Evolutionary conservation across 1,140 invertebrate species (phyloP).

Genomic region (Drosophila lowei): DNA sequence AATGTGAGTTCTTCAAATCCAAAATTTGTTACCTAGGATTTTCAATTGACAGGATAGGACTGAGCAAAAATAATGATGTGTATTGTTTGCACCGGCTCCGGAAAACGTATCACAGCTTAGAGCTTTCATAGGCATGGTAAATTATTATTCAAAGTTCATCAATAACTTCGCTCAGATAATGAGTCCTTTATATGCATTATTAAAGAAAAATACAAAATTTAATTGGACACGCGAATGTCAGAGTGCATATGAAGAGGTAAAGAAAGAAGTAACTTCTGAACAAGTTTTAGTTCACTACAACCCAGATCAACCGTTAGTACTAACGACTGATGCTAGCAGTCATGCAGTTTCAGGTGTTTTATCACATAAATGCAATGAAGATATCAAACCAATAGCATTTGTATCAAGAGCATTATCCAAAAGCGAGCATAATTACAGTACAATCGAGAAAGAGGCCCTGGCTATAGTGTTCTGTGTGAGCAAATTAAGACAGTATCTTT

Average conservation of each 20-base stretch:
- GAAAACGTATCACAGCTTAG: slow-evolving; percentile 4
- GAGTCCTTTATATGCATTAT: slow-evolving; percentile 6
- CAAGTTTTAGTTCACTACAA: slow-evolving; percentile 10
- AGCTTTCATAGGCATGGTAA: background rate
- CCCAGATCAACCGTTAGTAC: background rate
- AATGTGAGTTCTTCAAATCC: slow-evolving; percentile 7
- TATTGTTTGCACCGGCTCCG: slow-evolving; percentile 4
- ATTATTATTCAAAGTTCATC: slow-evolving; percentile 3
- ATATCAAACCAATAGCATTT: slow-evolving; percentile 8
- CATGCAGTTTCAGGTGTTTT: background rate
- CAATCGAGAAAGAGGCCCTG: background rate
- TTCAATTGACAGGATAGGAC: background rate
- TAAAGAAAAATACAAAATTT: background rate
- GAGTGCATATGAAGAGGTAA: background rate
- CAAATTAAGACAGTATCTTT: background rate
- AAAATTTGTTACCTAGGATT: slow-evolving; percentile 6
- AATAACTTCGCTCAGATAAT: slow-evolving; percentile 1
- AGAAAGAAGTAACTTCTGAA: background rate
- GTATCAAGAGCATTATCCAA: background rate
- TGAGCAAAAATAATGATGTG: slow-evolving; percentile 5
- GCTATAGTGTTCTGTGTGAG: background rate
- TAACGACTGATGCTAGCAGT: slow-evolving; percentile 4
- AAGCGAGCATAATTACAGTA: background rate
- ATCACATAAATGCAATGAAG: background rate
- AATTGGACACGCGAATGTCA: background rate